Percentiles rank a stretch among this genome's conserved stretches.
Evolutionary conservation across 2,113 vertebrate genomes (phyloP).

Genomic region (Opisthocomus hoazin): DNA sequence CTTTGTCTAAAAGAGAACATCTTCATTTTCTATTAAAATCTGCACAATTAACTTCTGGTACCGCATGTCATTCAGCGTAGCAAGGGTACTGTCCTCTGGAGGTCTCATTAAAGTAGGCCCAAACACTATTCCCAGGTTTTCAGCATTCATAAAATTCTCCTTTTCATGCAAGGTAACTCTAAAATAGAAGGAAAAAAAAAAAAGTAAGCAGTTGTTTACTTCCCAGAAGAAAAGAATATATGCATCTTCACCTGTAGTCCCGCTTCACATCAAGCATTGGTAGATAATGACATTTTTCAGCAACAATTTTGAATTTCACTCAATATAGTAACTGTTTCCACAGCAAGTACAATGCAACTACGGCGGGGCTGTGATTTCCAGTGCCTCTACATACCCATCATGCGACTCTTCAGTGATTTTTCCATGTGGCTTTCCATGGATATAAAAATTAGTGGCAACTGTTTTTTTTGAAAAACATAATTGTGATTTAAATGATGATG

Average conservation of each 20-base stretch:
- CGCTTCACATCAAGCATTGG: neutral
- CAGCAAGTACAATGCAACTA: neutral
- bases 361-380: neutral
- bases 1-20: conserved; percentile 87
- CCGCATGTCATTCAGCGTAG: conserved; percentile 94
- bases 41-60: conserved; percentile 96
- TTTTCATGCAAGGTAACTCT: conserved; percentile 95
- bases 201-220: neutral
- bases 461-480: neutral
- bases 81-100: conserved; percentile 90
- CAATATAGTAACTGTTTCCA: neutral
- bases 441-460: neutral
- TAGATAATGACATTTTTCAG: neutral
- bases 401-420: neutral
- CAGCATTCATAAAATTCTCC: conserved; percentile 95
- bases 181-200: neutral
- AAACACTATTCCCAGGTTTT: conserved; percentile 96
- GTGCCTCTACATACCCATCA: neutral
- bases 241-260: neutral
- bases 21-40: conserved; percentile 96
- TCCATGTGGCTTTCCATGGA: neutral
- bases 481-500: neutral
- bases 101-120: conserved; percentile 97
- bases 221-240: neutral
- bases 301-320: neutral